phyloP scores from a whole-genome alignment of 2,797 vertebrate genomes.

The Sylvia borin region DNA sequence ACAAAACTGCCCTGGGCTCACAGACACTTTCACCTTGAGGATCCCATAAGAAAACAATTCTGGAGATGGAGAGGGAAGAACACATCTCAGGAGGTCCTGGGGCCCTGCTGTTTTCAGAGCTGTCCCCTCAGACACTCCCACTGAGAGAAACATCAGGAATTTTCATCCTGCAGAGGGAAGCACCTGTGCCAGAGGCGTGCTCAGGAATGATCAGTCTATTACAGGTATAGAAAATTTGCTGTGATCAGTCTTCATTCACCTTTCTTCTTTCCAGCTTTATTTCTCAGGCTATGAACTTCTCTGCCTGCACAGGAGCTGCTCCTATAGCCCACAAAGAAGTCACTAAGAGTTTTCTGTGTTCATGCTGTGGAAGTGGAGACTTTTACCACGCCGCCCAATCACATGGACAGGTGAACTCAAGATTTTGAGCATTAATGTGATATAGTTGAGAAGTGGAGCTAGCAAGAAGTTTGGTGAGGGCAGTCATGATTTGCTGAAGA shows the following conservation, averaged over 20 bases:
- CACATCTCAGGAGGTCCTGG: neutral
- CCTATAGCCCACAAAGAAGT: neutral
- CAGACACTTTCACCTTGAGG: slow-evolving; percentile 35
- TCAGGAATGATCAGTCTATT: neutral
- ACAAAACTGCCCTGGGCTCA: neutral
- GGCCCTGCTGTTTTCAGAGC: neutral
- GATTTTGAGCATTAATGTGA: neutral
- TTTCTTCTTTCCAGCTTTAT: neutral
- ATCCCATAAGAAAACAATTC: neutral
- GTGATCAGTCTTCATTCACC: neutral
- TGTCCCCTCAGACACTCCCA: neutral
- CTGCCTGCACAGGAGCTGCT: neutral
- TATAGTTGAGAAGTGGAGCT: neutral
- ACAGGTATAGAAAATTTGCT: neutral
- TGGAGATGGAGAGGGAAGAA: neutral
- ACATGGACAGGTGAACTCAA: neutral
- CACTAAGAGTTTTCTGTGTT: neutral
- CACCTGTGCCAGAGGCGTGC: neutral
- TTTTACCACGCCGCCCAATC: neutral
- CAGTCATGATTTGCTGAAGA: neutral
- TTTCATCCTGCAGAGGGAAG: neutral
- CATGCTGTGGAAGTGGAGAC: neutral
- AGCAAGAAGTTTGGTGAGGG: neutral
- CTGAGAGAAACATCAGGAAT: neutral
- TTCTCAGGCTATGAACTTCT: neutral